phyloP scores from a whole-genome alignment of 2,888 invertebrate genomes.

The Cataglyphis rosenhaueri region DNA sequence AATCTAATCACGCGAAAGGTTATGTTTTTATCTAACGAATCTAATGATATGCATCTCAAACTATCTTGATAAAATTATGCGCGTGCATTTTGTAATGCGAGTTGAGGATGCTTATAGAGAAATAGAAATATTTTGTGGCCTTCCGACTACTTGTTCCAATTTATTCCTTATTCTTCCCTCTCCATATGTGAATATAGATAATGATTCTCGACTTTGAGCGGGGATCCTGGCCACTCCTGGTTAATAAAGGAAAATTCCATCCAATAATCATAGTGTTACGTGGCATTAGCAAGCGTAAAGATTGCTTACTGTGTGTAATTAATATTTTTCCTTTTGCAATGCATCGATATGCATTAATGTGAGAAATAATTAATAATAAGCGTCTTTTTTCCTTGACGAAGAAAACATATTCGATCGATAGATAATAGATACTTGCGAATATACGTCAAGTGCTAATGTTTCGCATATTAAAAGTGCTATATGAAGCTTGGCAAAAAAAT shows the following conservation, averaged over 20 bases:
- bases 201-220: not conserved
- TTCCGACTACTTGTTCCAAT: not conserved
- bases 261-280: not conserved
- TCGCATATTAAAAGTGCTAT: not conserved
- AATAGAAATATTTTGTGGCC: not conserved
- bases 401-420: not conserved
- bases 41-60: not conserved
- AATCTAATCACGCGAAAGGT: not conserved
- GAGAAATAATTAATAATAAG: not conserved
- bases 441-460: not conserved
- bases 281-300: not conserved
- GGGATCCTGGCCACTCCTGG: too few relatives aligned
- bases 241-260: not conserved
- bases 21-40: not conserved
- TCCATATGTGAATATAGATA: not conserved
- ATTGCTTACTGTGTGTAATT: not conserved
- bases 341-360: not conserved
- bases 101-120: too few relatives aligned
- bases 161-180: not conserved
- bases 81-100: not conserved
- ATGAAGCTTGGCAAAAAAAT: not conserved
- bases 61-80: not conserved
- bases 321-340: not conserved
- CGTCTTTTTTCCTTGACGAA: not conserved
- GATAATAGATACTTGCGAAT: not conserved